Conservation (phyloP, 2,797 vertebrate genomes). For the Galaxias olidus region DNA sequence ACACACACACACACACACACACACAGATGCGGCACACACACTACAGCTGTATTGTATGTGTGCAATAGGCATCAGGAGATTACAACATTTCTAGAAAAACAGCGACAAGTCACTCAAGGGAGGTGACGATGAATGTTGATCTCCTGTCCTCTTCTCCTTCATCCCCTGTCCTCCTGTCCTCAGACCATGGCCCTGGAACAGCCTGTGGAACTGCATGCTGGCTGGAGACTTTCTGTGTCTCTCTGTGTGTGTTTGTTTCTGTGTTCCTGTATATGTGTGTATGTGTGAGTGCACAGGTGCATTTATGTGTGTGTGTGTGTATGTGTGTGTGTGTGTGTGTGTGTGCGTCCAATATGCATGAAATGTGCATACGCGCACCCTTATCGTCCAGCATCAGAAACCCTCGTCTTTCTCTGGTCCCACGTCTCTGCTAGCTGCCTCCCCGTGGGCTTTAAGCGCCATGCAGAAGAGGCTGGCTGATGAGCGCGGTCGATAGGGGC, state of each 20-base stretch:
- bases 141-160: neutral
- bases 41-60: slow-evolving; percentile 2
- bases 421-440: neutral
- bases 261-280: slow-evolving; percentile 17
- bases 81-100: neutral
- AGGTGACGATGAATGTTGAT: slow-evolving; percentile 29
- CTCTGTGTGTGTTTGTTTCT: neutral
- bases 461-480: neutral
- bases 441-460: neutral
- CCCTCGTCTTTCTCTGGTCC: neutral
- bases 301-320: slow-evolving; percentile 46
- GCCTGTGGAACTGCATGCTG: slow-evolving; percentile 63
- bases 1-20: slow-evolving; percentile 4
- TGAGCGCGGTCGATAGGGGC: slow-evolving; percentile 3
- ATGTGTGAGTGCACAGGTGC: too few species aligned
- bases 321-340: slow-evolving; percentile 35
- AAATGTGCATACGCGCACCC: neutral
- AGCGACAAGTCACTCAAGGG: slow-evolving; percentile 28
- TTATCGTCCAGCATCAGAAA: neutral
- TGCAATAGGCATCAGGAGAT: neutral
- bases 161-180: slow-evolving; percentile 27
- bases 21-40: slow-evolving; percentile 9
- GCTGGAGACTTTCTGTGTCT: too few species aligned
- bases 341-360: neutral
- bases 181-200: slow-evolving; percentile 54